phyloP scores from a whole-genome alignment of 1,140 invertebrate species.

The Microvelia longipes region DNA sequence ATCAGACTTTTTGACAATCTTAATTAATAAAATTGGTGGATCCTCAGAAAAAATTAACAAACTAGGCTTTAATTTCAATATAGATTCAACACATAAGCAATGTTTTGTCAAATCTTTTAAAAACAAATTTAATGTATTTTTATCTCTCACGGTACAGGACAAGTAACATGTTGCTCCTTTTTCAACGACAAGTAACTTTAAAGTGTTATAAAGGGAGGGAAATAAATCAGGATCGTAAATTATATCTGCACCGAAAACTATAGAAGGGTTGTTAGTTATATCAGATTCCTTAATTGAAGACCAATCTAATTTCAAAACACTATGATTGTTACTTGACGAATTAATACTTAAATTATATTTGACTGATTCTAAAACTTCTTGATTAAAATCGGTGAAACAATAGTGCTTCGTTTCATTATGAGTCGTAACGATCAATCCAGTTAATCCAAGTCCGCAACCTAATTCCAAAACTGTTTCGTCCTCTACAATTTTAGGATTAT shows the following conservation, averaged over 20 bases:
- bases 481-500: not conserved
- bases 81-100: no score
- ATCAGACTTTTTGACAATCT: no score
- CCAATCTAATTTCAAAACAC: not conserved
- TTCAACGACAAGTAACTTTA: not conserved
- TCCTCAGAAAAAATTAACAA: no score
- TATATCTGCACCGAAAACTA: not conserved
- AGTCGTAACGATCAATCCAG: not conserved
- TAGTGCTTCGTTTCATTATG: not conserved
- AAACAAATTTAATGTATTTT: not conserved
- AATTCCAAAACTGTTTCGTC: not conserved
- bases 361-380: not conserved
- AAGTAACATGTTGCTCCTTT: not conserved
- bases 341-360: not conserved
- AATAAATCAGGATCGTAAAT: not conserved
- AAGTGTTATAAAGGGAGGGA: not conserved
- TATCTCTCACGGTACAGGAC: not conserved
- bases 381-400: not conserved
- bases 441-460: not conserved
- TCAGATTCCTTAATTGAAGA: not conserved
- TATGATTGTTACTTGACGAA: not conserved
- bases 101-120: not conserved
- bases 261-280: not conserved
- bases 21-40: no score
- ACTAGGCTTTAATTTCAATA: no score